Base-by-base conservation (phyloP, 2,113 vertebrate genomes). In the Leptocoma aspasia region DNA sequence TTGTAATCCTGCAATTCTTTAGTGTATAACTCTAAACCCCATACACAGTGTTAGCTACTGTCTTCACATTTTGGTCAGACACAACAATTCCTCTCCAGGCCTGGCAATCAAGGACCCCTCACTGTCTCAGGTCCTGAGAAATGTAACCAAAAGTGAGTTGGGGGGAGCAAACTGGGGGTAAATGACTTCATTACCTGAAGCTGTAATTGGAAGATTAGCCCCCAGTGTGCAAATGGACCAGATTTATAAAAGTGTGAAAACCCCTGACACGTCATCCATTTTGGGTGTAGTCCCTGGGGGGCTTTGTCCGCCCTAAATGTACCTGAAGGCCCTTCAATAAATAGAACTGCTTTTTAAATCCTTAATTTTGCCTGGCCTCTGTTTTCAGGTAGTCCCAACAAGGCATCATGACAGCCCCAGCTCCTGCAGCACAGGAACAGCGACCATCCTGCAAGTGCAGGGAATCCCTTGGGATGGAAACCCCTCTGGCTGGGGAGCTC, bases 251-350 rank as follows among this genome's bases (percentile, higher is more conserved):
- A 37, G 11, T 31, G 5, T 37, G n/a, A 13, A 47, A 76, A 59
- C 11, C 10, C 1, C 0, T 24, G 54, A 23, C 26, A 11, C 1
- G 0, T 10, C 0, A 4, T 33, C 28, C 27, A 60, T 60, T 50
- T 33, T 31, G 56, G 21, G 12, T 60, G 72, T 10, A 31, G 21
- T 12, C 12, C 21, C 16, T 37, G 44, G 13, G 28, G n/a, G 9
- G 44, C 9, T 49, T 31, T 5, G 6, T 17, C 56, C 33, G 28
- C n/a, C n/a, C 26, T 5, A 7, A 61, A 61, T 49, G n/a, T 19
- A 19, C n/a, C 72, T 60, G n/a, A 19, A 19, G 15, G 15, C 15
- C 9, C 11, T 59, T 59, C 28, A 31, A 39, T 26, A 14, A 49
- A 37, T 24, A 37, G 0, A 76, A 24, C 2, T 6, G 7, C 19